phyloP scores from a whole-genome alignment of 1,140 invertebrate genomes.

The Formica selysi region DNA sequence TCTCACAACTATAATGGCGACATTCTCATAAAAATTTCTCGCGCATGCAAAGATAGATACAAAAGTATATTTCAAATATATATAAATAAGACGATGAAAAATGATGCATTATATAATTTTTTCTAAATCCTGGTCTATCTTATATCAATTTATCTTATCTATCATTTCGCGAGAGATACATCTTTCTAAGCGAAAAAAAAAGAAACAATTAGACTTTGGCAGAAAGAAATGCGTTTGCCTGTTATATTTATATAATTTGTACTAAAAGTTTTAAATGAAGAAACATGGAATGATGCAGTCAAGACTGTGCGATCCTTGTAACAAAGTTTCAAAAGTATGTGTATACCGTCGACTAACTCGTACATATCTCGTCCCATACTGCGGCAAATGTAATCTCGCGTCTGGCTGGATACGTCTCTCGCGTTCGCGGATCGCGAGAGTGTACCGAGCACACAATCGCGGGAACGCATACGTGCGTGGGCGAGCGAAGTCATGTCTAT shows the following conservation, averaged over 20 bases:
- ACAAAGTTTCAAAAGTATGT: constrained; percentile 49
- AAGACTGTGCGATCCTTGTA: constrained; percentile 44
- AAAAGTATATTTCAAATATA: neutral
- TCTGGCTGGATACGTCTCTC: constrained; percentile 37
- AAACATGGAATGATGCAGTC: constrained; percentile 27
- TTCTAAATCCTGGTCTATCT: too few species aligned
- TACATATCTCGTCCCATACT: constrained; percentile 65
- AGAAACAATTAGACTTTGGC: neutral
- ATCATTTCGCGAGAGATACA: neutral
- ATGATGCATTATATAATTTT: neutral
- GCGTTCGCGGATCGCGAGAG: constrained; percentile 28
- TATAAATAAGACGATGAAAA: neutral
- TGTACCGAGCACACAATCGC: neutral
- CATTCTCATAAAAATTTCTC: neutral
- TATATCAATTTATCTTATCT: neutral
- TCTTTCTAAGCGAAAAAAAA: neutral
- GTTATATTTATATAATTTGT: constrained; percentile 36
- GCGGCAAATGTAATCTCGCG: constrained; percentile 73
- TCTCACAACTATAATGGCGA: neutral
- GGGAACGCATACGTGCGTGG: constrained; percentile 36
- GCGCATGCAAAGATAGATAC: neutral
- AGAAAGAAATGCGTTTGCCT: neutral
- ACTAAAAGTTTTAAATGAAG: constrained; percentile 55
- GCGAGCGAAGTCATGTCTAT: constrained; percentile 48
- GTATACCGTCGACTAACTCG: constrained; percentile 46